Percentiles rank a stretch among this genome's conserved stretches.
These are phyloP conservation scores for Echiichthys vipera DNA, from an alignment of 2,797 vertebrate genomes.

Conservation along the genomic window DNA sequence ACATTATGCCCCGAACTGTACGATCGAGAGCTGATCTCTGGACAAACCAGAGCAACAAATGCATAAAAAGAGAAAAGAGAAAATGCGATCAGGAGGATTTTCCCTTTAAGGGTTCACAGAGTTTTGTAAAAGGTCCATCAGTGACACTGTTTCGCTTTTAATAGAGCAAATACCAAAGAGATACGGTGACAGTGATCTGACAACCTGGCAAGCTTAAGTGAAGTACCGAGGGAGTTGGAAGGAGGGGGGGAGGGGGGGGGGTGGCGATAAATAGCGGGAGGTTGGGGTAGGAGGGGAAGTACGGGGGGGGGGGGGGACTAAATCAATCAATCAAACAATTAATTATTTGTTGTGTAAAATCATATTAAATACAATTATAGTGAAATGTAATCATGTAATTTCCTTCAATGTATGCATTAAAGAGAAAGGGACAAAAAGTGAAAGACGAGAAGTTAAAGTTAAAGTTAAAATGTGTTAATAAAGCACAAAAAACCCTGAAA, in stretches of 20 bases:
- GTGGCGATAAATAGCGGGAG: too few relatives aligned
- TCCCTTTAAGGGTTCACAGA: conserved; percentile 26
- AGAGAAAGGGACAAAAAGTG: too few relatives aligned
- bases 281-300: too few relatives aligned
- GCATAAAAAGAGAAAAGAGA: neutral
- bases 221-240: conserved; percentile 32
- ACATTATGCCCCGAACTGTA: neutral
- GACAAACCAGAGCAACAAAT: neutral
- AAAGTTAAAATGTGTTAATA: too few relatives aligned
- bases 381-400: too few relatives aligned
- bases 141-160: conserved; percentile 40
- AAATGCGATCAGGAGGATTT: neutral
- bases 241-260: neutral
- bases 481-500: too few relatives aligned
- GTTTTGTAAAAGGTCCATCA: conserved; percentile 19
- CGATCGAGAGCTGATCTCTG: neutral
- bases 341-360: too few relatives aligned
- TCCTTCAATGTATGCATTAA: too few relatives aligned
- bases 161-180: conserved; percentile 51
- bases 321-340: too few relatives aligned
- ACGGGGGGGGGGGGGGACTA: too few relatives aligned
- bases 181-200: conserved; percentile 50
- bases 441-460: too few relatives aligned
- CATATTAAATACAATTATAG: too few relatives aligned
- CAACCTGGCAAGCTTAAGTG: conserved; percentile 31